Conservation (phyloP, 2,888 invertebrate species). For the Rhogogaster chlorosoma region DNA sequence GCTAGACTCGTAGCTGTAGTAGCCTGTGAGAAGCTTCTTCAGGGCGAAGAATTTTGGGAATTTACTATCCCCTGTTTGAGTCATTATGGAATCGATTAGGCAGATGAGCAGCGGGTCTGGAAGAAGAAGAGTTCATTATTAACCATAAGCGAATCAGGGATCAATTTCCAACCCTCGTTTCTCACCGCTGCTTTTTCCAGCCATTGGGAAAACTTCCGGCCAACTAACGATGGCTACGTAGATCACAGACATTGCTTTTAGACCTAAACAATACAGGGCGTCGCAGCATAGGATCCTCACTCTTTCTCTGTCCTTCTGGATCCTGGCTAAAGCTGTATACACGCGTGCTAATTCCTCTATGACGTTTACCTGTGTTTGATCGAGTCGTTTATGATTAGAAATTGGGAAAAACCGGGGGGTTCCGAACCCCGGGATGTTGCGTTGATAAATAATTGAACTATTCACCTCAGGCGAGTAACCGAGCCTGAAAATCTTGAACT, state of each 20-base stretch:
- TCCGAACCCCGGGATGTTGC: not conserved
- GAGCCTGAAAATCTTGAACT: conserved; percentile 66
- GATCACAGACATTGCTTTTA: conserved; percentile 73
- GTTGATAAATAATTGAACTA: not conserved
- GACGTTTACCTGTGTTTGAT: conserved; percentile 58
- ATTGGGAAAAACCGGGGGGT: not conserved
- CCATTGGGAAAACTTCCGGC: conserved; percentile 77
- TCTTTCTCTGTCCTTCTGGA: conserved; percentile 76
- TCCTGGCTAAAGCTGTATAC: conserved; percentile 66
- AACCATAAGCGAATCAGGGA: conserved; percentile 13
- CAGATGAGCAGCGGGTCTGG: conserved; percentile 75
- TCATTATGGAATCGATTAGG: conserved; percentile 74
- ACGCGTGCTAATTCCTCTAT: conserved; percentile 66
- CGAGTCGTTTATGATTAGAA: not conserved
- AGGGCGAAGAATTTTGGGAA: conserved; percentile 71
- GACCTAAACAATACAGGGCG: conserved; percentile 76
- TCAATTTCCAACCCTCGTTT: conserved; percentile 55
- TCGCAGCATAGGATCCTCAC: conserved; percentile 77
- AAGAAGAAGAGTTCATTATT: conserved; percentile 54
- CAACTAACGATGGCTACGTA: conserved; percentile 76
- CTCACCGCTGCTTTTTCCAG: conserved; percentile 64
- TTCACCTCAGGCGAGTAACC: conserved; percentile 48
- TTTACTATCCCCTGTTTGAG: conserved; percentile 64
- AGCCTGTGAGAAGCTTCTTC: conserved; percentile 71
- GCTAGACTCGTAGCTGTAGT: conserved; percentile 75